Evolutionary conservation across 1,140 invertebrate genomes (phyloP).

Genomic region (Prorops nasuta): DNA sequence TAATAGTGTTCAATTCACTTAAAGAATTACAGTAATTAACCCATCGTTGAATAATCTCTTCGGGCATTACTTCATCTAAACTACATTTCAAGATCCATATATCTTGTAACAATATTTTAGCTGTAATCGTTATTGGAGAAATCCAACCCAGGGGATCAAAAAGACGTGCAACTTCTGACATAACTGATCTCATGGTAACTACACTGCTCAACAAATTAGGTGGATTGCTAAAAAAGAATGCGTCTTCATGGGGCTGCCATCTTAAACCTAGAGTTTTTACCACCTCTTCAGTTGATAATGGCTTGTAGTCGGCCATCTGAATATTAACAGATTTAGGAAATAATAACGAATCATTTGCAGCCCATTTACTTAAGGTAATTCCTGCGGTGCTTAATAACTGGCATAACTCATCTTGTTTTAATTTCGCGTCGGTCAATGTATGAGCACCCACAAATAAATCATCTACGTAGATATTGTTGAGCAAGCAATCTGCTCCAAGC

Average conservation of each 20-base stretch:
- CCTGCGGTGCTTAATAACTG: constrained; percentile 19
- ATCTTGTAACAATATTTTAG: not conserved
- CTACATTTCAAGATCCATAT: not conserved
- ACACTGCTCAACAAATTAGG: not conserved
- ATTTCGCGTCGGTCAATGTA: not conserved
- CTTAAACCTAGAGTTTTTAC: not conserved
- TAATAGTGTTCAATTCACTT: not conserved
- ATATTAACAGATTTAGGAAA: not conserved
- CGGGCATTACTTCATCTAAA: not conserved
- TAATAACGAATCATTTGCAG: constrained; percentile 25
- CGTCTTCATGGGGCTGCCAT: not conserved
- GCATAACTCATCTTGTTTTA: constrained; percentile 14
- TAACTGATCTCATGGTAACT: not conserved
- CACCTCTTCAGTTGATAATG: not conserved
- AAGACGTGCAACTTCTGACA: not conserved
- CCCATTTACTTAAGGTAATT: constrained; percentile 32
- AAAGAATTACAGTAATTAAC: not conserved
- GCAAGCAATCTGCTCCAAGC: constrained; percentile 8
- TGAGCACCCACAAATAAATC: constrained; percentile 23
- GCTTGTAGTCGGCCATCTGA: not conserved
- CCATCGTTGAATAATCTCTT: not conserved
- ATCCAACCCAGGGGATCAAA: constrained; percentile 3
- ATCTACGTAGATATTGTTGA: constrained; percentile 29
- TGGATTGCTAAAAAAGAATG: not conserved
- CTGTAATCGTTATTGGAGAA: not conserved